phyloP scores from a whole-genome alignment of 2,797 vertebrate species.

The Glossophaga mutica region DNA sequence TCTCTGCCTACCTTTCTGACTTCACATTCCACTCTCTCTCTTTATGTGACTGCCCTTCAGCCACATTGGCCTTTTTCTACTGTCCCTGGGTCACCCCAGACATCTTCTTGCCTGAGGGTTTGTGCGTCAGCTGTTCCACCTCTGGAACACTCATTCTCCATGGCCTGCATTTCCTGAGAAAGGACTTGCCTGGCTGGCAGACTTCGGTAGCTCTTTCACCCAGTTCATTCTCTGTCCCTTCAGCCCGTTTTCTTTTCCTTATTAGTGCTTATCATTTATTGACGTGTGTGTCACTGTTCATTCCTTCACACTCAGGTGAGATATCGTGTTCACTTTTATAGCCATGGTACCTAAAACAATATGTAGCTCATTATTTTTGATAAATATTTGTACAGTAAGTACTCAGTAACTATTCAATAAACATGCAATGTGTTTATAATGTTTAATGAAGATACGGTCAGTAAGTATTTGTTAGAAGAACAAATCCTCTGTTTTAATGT shows the following conservation, averaged over 20 bases:
- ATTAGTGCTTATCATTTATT: not conserved
- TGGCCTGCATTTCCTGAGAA: not conserved
- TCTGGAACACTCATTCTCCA: not conserved
- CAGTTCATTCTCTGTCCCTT: not conserved
- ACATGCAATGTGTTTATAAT: not conserved
- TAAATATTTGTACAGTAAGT: conserved; percentile 9
- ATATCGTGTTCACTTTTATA: not conserved
- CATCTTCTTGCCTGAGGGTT: not conserved
- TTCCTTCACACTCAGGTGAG: not conserved
- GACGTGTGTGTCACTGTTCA: not conserved
- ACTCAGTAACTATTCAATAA: not conserved
- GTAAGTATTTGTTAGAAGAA: conserved; percentile 38
- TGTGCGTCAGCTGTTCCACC: not conserved
- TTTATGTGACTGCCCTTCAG: not conserved
- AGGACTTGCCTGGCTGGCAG: not conserved
- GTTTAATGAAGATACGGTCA: not conserved
- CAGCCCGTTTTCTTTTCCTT: not conserved
- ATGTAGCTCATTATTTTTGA: not conserved
- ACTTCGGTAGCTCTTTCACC: not conserved
- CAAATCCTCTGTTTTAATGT: not conserved
- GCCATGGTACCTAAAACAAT: not conserved
- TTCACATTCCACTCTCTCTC: not conserved
- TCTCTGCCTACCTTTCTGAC: not conserved
- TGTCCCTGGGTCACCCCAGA: not conserved
- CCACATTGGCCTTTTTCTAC: not conserved